phyloP scores from a whole-genome alignment of 2,113 vertebrate genomes.

The Varanus komodoensis region DNA sequence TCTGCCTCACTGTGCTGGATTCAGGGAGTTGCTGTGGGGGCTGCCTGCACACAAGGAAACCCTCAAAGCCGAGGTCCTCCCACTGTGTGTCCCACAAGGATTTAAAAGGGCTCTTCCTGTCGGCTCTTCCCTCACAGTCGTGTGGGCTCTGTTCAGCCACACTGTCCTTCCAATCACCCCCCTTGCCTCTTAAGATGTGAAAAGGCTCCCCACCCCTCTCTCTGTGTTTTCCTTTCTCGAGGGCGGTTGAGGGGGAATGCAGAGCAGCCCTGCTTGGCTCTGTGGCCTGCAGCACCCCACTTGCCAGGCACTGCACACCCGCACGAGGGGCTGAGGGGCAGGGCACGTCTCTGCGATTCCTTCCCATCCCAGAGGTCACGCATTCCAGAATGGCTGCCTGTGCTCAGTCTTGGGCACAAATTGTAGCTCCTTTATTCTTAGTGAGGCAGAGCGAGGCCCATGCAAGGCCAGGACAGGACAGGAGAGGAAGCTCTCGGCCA shows the following conservation, averaged over 20 bases:
- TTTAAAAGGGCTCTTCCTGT: too few species aligned
- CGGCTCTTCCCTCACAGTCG: too few species aligned
- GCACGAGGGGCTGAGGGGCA: neutral
- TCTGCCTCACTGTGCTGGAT: too few species aligned
- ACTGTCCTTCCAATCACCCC: neutral
- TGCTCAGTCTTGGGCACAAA: slow-evolving; percentile 21
- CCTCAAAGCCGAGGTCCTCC: too few species aligned
- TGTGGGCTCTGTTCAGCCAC: neutral
- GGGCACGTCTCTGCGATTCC: fast-evolving
- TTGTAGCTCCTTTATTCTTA: slow-evolving; percentile 37
- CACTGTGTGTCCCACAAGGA: too few species aligned
- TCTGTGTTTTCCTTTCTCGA: neutral
- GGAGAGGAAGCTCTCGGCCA: slow-evolving; percentile 28
- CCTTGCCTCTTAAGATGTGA: neutral
- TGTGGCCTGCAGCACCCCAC: too few species aligned
- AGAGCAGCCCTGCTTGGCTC: too few species aligned
- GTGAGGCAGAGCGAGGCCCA: slow-evolving; percentile 1
- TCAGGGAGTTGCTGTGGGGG: too few species aligned
- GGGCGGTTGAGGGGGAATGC: neutral
- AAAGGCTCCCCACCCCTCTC: too few species aligned
- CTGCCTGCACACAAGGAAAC: too few species aligned
- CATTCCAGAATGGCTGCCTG: slow-evolving; percentile 8
- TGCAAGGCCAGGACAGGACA: neutral
- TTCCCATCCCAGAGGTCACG: neutral
- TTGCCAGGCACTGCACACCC: neutral